Evolutionary conservation across 2,888 invertebrate species (phyloP).

Genomic region (Notodonta ziczac): DNA sequence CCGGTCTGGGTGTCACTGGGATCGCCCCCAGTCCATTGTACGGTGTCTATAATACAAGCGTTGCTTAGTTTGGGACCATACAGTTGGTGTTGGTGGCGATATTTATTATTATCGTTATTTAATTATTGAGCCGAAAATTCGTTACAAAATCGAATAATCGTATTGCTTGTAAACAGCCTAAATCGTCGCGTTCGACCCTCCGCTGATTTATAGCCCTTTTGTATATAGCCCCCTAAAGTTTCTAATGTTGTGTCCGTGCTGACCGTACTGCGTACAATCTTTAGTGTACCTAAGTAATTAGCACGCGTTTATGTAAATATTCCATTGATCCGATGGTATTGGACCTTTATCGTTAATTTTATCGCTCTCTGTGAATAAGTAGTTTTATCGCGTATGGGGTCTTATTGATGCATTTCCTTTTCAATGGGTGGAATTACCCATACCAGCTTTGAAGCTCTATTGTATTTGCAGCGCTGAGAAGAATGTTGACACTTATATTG

Average conservation of each 20-base stretch:
- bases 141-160: constrained; percentile 9
- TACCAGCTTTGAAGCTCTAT: background rate
- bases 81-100: too few relatives aligned
- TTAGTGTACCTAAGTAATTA: constrained; percentile 74
- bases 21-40: too few relatives aligned
- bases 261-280: constrained; percentile 60
- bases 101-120: too few relatives aligned
- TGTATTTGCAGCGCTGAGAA: too few relatives aligned
- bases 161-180: constrained; percentile 46
- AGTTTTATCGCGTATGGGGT: background rate
- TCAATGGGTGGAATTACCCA: background rate
- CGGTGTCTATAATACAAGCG: too few relatives aligned
- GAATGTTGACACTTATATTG: too few relatives aligned
- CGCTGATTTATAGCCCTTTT: constrained; percentile 76
- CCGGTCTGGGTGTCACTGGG: too few relatives aligned
- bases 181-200: constrained; percentile 69
- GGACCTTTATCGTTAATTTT: constrained; percentile 19
- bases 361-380: background rate
- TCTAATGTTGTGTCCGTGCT: constrained; percentile 72
- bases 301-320: constrained; percentile 67
- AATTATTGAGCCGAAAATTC: background rate
- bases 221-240: constrained; percentile 78
- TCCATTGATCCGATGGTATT: constrained; percentile 42
- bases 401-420: background rate
- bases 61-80: too few relatives aligned